phyloP scores from a whole-genome alignment of 2,113 vertebrate genomes.

The Triplophysa dalaica region DNA sequence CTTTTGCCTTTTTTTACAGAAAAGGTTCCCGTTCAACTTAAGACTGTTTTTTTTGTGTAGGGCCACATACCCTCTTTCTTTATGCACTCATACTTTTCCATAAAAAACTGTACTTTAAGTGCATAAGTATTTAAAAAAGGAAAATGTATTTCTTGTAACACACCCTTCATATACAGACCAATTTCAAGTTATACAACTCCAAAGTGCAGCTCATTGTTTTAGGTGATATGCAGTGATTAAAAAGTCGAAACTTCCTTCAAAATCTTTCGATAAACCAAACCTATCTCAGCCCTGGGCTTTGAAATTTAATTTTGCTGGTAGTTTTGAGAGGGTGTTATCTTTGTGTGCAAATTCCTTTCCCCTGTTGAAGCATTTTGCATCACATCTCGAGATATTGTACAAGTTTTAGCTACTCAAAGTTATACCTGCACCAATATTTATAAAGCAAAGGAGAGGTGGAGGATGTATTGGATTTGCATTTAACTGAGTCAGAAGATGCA shows the following conservation, averaged over 20 bases:
- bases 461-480: slow-evolving; percentile 43
- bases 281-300: neutral
- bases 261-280: slow-evolving; percentile 14
- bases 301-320: slow-evolving; percentile 11
- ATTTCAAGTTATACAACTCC: neutral
- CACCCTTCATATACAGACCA: neutral
- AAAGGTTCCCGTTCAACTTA: no score
- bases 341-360: slow-evolving; percentile 21
- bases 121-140: no score
- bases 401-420: slow-evolving; percentile 3
- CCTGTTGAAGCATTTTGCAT: neutral
- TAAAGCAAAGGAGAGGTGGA: slow-evolving; percentile 30
- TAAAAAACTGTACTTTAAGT: no score
- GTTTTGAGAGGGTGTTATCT: neutral
- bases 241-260: neutral
- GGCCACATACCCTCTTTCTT: no score
- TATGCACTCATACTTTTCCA: no score
- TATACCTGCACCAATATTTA: slow-evolving; percentile 39
- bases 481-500: slow-evolving; percentile 8
- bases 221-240: slow-evolving; percentile 4
- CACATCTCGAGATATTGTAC: neutral
- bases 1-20: no score
- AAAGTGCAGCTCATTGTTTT: slow-evolving; percentile 1
- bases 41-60: no score
- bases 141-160: no score